These are phyloP conservation scores for Solenodon paradoxus DNA, from an alignment of 2,113 vertebrate genomes.

Conservation along the genomic window DNA sequence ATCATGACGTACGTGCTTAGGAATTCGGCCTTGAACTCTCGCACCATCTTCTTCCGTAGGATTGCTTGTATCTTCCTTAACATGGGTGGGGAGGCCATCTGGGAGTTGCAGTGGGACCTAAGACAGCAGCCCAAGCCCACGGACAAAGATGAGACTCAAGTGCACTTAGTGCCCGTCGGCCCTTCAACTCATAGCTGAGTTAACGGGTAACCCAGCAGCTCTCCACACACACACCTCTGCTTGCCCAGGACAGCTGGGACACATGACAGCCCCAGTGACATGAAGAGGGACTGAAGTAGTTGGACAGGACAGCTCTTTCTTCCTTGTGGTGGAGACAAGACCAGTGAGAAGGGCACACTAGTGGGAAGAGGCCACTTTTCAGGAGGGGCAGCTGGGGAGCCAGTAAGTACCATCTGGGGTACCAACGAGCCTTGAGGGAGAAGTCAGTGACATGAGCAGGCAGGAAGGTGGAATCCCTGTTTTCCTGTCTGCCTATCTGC, in stretches of 20 bases:
- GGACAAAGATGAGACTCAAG: conserved; percentile 20
- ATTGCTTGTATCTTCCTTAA: neutral
- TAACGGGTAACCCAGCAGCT: conserved; percentile 61
- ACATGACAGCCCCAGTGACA: neutral
- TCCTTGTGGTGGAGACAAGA: neutral
- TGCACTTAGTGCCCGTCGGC: neutral
- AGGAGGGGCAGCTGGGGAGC: neutral
- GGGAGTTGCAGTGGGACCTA: neutral
- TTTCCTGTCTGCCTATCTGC: neutral
- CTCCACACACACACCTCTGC: neutral
- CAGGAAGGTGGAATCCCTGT: neutral
- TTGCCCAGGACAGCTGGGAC: neutral
- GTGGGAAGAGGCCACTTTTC: neutral
- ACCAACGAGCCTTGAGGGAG: neutral
- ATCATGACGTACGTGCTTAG: conserved; percentile 89
- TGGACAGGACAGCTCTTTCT: neutral
- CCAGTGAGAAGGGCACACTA: neutral
- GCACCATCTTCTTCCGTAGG: conserved; percentile 78
- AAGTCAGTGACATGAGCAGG: neutral
- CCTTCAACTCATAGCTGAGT: conserved; percentile 12
- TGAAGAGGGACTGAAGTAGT: neutral
- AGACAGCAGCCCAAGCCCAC: neutral
- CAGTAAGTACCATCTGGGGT: neutral
- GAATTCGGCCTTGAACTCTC: conserved; percentile 85
- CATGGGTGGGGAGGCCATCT: neutral